Conservation (phyloP, 2,888 invertebrate species). For the Lathronympha strigana region DNA sequence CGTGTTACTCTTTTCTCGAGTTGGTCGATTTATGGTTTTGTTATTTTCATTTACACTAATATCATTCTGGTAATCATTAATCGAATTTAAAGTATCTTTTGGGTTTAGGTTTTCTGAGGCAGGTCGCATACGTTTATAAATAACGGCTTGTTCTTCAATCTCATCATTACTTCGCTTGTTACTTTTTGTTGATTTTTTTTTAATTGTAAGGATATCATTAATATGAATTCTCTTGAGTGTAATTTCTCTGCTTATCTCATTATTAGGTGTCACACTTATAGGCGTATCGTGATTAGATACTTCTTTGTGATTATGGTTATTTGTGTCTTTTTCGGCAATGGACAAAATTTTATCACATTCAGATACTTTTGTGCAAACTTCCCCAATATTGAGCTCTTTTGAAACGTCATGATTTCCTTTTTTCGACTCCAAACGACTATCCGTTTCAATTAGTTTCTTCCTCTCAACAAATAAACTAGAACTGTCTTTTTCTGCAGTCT, state of each 20-base stretch:
- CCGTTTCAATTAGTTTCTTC: background rate
- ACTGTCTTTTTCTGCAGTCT: background rate
- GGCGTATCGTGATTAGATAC: background rate
- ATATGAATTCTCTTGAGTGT: background rate
- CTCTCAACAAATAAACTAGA: background rate
- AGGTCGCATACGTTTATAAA: background rate
- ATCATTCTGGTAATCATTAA: background rate
- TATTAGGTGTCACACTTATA: too few species aligned
- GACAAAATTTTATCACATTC: background rate
- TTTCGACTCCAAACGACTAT: background rate
- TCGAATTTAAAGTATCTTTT: background rate
- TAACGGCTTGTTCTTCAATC: background rate
- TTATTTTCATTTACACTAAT: background rate
- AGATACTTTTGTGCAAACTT: background rate
- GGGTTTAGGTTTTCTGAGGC: background rate
- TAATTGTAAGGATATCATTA: background rate
- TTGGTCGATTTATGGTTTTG: background rate
- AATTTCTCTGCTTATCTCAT: background rate
- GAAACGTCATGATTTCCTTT: background rate
- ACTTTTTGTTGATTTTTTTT: background rate
- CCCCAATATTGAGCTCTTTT: background rate
- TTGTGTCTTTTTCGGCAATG: background rate
- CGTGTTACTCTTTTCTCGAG: background rate
- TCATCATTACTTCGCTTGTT: constrained; percentile 2
- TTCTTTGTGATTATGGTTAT: background rate